phyloP scores from a whole-genome alignment of 2,888 invertebrate genomes.

The Thereva unica region DNA sequence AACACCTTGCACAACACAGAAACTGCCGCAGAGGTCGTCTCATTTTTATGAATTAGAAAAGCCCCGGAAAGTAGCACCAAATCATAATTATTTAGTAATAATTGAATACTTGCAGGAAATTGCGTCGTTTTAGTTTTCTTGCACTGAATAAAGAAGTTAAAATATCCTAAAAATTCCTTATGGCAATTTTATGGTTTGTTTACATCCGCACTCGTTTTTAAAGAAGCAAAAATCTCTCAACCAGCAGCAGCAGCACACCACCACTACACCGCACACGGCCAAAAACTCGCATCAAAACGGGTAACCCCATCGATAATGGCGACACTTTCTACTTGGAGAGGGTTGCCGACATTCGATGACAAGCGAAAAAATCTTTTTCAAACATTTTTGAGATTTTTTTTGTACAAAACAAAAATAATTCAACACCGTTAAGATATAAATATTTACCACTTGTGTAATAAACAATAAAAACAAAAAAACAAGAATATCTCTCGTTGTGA shows the following conservation, averaged over 20 bases:
- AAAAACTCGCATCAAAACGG: constrained; percentile 7
- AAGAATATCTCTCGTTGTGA: too few relatives aligned
- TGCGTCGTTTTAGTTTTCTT: too few relatives aligned
- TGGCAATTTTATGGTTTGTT: constrained; percentile 34
- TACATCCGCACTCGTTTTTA: constrained; percentile 29
- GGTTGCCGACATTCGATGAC: constrained; percentile 31
- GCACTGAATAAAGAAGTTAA: not conserved
- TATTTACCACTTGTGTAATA: too few relatives aligned
- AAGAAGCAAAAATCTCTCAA: constrained; percentile 25
- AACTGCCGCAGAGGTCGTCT: too few relatives aligned
- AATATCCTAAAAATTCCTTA: constrained; percentile 7
- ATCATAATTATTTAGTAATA: not conserved
- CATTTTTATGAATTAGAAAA: too few relatives aligned
- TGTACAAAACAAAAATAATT: not conserved
- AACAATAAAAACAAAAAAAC: too few relatives aligned
- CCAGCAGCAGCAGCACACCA: not conserved
- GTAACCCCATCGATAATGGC: constrained; percentile 32
- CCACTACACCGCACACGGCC: too few relatives aligned
- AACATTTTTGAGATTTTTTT: not conserved
- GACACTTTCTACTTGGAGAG: constrained; percentile 36
- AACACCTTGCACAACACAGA: too few relatives aligned
- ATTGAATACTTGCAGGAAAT: constrained; percentile 1
- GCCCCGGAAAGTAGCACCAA: too few relatives aligned
- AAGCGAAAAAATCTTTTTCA: not conserved
- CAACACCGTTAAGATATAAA: too few relatives aligned